phyloP scores from a whole-genome alignment of 2,113 vertebrate species.

The Limanda limanda region DNA sequence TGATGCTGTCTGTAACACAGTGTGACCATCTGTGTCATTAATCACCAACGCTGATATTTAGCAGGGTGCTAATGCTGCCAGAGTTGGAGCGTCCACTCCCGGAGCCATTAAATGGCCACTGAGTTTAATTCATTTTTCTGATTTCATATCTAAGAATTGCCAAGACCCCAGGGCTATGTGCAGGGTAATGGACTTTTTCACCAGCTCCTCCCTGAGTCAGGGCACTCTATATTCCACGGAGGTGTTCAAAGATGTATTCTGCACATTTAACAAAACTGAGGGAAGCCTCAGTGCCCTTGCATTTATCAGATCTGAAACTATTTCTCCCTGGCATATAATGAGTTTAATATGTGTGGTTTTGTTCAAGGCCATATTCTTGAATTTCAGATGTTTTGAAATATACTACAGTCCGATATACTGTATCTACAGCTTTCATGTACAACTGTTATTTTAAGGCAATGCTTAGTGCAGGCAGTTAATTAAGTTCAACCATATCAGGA shows the following conservation, averaged over 20 bases:
- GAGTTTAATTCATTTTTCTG: constrained; percentile 49
- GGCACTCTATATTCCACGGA: constrained; percentile 8
- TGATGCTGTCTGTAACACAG: constrained; percentile 7
- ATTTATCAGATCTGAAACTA: too few relatives aligned
- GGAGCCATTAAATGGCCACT: constrained; percentile 3
- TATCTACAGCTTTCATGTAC: too few relatives aligned
- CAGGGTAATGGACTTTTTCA: constrained; percentile 35
- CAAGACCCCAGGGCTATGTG: constrained; percentile 20
- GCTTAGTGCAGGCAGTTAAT: neutral
- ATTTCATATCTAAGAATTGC: constrained; percentile 31
- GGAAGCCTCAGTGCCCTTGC: too few relatives aligned
- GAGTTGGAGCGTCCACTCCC: constrained; percentile 13
- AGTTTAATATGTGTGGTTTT: neutral
- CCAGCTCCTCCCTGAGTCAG: constrained; percentile 40
- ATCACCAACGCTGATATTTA: constrained; percentile 36
- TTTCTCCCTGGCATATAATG: neutral
- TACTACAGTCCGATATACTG: neutral
- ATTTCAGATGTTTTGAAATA: neutral
- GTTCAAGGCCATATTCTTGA: neutral
- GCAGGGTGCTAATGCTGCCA: constrained; percentile 21
- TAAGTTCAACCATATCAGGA: too few relatives aligned
- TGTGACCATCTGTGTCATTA: constrained; percentile 19
- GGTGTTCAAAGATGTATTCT: constrained; percentile 15
- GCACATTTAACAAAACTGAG: neutral
- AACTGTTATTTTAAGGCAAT: too few relatives aligned